Conservation (phyloP, 1,140 invertebrate genomes). For the Venturia canescens region DNA sequence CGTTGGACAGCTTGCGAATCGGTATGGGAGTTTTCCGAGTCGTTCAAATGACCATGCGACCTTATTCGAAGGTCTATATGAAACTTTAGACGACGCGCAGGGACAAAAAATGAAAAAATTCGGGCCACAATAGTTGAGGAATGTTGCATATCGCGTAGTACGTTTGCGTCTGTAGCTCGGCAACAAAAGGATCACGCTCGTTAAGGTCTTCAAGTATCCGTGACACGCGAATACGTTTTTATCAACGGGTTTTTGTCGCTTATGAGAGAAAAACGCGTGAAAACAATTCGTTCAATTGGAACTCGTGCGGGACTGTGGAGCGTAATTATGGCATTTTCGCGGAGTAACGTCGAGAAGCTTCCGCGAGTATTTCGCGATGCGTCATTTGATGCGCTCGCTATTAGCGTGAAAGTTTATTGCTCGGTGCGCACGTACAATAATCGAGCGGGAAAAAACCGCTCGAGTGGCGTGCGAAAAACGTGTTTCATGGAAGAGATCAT, state of each 20-base stretch:
- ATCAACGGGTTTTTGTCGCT: not conserved
- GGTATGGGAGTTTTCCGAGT: too few relatives aligned
- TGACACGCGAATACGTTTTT: not conserved
- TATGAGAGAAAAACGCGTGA: not conserved
- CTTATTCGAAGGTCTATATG: too few relatives aligned
- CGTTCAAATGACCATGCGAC: too few relatives aligned
- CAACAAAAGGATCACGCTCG: not conserved
- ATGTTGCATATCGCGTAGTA: not conserved
- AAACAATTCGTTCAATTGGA: conserved; percentile 8
- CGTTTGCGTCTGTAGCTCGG: not conserved
- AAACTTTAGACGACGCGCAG: too few relatives aligned
- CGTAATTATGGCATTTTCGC: not conserved
- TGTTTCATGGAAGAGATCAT: not conserved
- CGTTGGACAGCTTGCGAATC: too few relatives aligned
- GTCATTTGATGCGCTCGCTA: not conserved
- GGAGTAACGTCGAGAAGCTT: not conserved
- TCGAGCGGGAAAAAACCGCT: not conserved
- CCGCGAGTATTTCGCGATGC: not conserved
- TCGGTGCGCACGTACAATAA: not conserved
- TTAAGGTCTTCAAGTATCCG: not conserved
- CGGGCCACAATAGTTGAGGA: too few relatives aligned
- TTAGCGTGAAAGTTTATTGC: conserved; percentile 6
- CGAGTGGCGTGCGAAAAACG: not conserved
- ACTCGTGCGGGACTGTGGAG: not conserved
- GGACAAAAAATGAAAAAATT: too few relatives aligned